Percentiles rank a stretch among this genome's conserved stretches.
These are phyloP conservation scores for Brevipalpus yothersi DNA, from an alignment of 1,140 invertebrate genomes.

Conservation along the genomic window DNA sequence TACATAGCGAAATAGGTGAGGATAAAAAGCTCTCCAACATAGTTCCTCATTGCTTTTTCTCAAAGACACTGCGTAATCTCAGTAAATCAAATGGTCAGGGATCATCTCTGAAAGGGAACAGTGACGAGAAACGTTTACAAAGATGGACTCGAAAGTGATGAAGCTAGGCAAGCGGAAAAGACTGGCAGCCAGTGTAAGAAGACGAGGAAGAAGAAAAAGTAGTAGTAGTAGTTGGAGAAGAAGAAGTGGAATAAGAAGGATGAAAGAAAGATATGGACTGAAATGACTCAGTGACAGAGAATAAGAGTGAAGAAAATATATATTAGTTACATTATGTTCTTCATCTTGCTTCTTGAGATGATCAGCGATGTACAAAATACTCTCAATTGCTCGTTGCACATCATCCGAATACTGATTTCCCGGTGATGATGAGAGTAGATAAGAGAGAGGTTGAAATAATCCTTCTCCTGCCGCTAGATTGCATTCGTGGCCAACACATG, in stretches of 20 bases:
- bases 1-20: no score
- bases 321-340: constrained; percentile 53
- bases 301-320: neutral
- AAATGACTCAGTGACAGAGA: neutral
- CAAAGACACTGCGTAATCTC: no score
- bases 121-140: neutral
- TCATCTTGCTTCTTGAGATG: constrained; percentile 87
- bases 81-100: no score
- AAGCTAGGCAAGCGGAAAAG: neutral
- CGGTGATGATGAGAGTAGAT: no score
- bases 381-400: constrained; percentile 45
- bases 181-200: neutral
- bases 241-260: no score
- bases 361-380: constrained; percentile 84
- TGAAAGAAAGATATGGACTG: neutral
- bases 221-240: no score
- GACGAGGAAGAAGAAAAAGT: neutral
- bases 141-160: neutral
- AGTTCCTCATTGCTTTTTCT: no score
- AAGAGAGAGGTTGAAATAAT: no score
- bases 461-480: no score
- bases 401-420: neutral
- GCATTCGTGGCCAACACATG: no score
- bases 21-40: no score
- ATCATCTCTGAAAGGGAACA: neutral